Conservation (phyloP, 2,888 invertebrate species). For the Baronia brevicornis region DNA sequence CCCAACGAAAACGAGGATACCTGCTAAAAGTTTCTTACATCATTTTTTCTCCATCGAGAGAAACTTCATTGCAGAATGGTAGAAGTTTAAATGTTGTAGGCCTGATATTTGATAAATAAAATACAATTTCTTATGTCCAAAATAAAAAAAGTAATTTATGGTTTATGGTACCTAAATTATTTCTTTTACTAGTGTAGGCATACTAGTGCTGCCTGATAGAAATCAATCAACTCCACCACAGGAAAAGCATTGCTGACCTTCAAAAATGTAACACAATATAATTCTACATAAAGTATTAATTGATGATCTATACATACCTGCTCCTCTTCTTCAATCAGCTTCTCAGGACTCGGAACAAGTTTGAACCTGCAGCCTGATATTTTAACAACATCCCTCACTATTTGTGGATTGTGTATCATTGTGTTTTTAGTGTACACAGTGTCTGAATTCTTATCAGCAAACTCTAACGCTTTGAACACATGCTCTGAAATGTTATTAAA, state of each 20-base stretch:
- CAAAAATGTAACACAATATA: too few species aligned
- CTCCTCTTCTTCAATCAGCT: slow-evolving; percentile 48
- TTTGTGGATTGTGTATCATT: slow-evolving; percentile 77
- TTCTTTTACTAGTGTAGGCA: too few species aligned
- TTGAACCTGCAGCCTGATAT: slow-evolving; percentile 80
- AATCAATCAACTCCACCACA: too few species aligned
- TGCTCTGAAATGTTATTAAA: slow-evolving; percentile 68
- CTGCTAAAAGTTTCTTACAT: too few species aligned
- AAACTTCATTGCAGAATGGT: too few species aligned
- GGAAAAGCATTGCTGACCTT: too few species aligned
- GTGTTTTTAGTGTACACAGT: slow-evolving; percentile 68
- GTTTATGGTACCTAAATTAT: too few species aligned
- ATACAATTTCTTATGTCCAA: background rate
- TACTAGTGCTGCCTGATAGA: too few species aligned
- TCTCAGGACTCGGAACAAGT: slow-evolving; percentile 68
- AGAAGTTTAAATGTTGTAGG: too few species aligned
- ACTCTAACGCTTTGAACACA: slow-evolving; percentile 80
- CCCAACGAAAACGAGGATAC: too few species aligned
- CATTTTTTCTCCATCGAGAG: too few species aligned
- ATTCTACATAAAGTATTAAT: background rate
- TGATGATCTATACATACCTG: slow-evolving; percentile 18
- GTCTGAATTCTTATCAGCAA: slow-evolving; percentile 75
- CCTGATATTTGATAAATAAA: too few species aligned
- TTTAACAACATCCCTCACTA: slow-evolving; percentile 81
- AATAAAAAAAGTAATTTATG: slow-evolving; percentile 5